Evolutionary conservation across 2,888 invertebrate genomes (phyloP), one percentile per base, ranked within the genome.

Genomic region (Maniola hyperantus): DNA sequence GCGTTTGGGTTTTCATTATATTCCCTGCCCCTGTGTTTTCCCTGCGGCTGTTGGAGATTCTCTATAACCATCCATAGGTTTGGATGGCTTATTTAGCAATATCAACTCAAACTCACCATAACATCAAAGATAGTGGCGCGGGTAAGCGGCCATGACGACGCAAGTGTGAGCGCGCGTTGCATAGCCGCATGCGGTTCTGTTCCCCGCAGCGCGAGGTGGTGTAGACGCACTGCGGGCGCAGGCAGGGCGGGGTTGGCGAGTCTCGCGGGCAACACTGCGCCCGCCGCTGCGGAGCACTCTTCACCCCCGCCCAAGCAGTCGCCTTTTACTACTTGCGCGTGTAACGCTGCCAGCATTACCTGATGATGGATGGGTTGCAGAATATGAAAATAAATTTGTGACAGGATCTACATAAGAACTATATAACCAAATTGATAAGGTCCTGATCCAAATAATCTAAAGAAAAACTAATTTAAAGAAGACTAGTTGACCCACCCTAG

Each of bases 41-140:
- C 82, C 96, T 55, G 95, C 95, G 20, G 97, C 96, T 72, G 96
- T 96, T 75, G 94, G 94, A 74, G 94, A 94, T 82, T 95, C 95
- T 78, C 26, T n/a, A n/a, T n/a, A n/a, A n/a, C 93, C 94, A 61
- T 95, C 89, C 93, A 75, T 96, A 36, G 2, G 36, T 36, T 36
- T 10, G 36, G 10, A 36, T 10, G 8, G 10, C 11, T 44, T 4
- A 13, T n/a, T 44, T 13, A 44, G 44, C 13, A 44, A 6, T 46
- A 1, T 2, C n/a, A n/a, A n/a, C n/a, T n/a, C n/a, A 7, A 1
- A 72, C 93, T 93, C 81, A 97, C 97, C 95, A 97, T 97, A 51
- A 99, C 98, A 85, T 98, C 98, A 83, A 97, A 99, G 79, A 99
- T 97, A 58, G 98, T 98, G 15, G 98, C 98, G 73, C 97, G 95